phyloP scores from a whole-genome alignment of 2,113 vertebrate species.

The Potamarius usumacintae region DNA sequence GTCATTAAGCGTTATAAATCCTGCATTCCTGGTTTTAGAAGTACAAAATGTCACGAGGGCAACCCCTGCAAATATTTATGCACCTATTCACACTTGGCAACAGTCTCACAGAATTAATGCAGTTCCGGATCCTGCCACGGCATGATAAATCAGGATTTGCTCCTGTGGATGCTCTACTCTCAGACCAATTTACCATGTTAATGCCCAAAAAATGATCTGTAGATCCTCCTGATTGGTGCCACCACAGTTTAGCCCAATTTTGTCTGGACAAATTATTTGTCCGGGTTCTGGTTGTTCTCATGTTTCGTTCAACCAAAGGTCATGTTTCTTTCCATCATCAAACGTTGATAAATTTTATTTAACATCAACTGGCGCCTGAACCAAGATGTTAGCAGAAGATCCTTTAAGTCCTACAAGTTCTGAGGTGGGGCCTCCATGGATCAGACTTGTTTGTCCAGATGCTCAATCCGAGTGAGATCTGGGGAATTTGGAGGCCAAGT shows the following conservation, averaged over 20 bases:
- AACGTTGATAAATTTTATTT: no score
- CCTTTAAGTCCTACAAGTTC: no score
- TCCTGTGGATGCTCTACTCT: neutral
- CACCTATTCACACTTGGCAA: conserved; percentile 38
- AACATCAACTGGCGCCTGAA: neutral
- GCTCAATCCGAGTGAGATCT: no score
- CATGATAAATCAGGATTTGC: conserved; percentile 31
- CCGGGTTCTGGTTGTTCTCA: neutral
- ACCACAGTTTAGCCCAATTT: neutral
- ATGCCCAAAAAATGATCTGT: neutral
- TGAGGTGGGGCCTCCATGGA: no score
- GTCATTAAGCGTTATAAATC: conserved; percentile 49
- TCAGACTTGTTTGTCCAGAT: no score
- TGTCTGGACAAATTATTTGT: neutral
- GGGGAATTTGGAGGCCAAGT: no score
- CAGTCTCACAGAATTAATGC: conserved; percentile 33
- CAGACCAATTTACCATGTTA: conserved; percentile 41
- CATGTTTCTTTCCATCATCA: neutral
- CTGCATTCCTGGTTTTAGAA: conserved; percentile 37
- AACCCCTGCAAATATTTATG: conserved; percentile 52
- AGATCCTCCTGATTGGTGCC: neutral
- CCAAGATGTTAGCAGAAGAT: no score
- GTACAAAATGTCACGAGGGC: conserved; percentile 37
- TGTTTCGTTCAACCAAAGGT: neutral
- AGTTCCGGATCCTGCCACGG: conserved; percentile 19